phyloP scores from a whole-genome alignment of 2,888 invertebrate species.

The Cyrtodaria siliqua region DNA sequence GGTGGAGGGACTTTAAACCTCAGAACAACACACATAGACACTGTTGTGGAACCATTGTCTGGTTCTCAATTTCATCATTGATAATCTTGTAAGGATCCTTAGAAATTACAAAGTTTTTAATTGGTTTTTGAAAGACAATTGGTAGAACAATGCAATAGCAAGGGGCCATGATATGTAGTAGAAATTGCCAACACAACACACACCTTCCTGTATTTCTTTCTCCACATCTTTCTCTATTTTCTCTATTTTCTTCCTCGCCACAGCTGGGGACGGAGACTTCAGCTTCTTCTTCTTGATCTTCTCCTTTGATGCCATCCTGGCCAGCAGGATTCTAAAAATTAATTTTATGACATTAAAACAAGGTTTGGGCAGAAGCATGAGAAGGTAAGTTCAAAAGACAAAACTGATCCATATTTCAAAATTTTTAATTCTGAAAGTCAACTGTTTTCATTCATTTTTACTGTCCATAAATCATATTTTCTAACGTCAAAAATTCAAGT shows the following conservation, averaged over 20 bases:
- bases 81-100: too few relatives aligned
- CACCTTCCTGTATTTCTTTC: conserved; percentile 14
- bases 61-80: background rate
- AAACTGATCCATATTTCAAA: background rate
- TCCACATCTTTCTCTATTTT: background rate
- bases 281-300: conserved; percentile 68
- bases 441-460: background rate
- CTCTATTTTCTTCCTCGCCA: conserved; percentile 27
- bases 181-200: too few relatives aligned
- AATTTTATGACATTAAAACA: too few relatives aligned
- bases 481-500: too few relatives aligned
- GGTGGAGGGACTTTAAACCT: too few relatives aligned
- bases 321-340: conserved; percentile 63
- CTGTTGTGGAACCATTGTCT: conserved; percentile 2
- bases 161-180: background rate
- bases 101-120: too few relatives aligned
- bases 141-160: too few relatives aligned
- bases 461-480: background rate
- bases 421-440: background rate
- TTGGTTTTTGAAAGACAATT: too few relatives aligned
- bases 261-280: conserved; percentile 40
- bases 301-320: conserved; percentile 72
- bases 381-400: too few relatives aligned
- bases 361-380: too few relatives aligned
- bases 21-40: too few relatives aligned